phyloP scores from a whole-genome alignment of 92 coral and sea anemone species.

The Siderastrea siderea region DNA sequence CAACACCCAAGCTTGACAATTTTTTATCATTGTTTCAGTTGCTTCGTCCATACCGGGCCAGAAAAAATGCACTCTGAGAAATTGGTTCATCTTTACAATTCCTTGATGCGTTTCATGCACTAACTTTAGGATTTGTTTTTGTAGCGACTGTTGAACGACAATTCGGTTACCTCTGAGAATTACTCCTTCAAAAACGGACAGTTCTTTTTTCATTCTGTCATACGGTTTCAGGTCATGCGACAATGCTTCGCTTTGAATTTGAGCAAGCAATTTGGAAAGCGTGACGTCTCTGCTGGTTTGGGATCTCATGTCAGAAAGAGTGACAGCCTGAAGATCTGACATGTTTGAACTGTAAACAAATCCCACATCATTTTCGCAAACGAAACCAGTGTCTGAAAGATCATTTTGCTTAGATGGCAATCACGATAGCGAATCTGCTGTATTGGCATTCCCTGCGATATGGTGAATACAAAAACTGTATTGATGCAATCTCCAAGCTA shows the following conservation, averaged over 20 bases:
- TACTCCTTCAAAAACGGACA: constrained; percentile 56
- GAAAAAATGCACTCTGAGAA: constrained; percentile 47
- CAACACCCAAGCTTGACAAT: constrained; percentile 49
- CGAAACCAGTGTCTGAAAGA: constrained; percentile 1
- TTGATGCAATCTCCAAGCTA: neutral
- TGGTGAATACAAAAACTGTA: constrained; percentile 25
- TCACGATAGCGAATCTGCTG: constrained; percentile 18
- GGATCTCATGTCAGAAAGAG: constrained; percentile 34
- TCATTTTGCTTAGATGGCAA: neutral
- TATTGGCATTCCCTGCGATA: neutral
- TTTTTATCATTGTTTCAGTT: constrained; percentile 45
- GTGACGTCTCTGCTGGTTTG: constrained; percentile 21
- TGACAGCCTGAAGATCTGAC: constrained; percentile 34
- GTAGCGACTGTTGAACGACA: constrained; percentile 57
- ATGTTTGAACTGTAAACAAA: constrained; percentile 18
- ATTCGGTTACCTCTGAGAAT: constrained; percentile 59
- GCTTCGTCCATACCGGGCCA: constrained; percentile 73
- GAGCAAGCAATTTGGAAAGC: neutral
- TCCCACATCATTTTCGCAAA: constrained; percentile 41
- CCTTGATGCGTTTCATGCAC: constrained; percentile 67
- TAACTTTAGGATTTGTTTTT: constrained; percentile 43
- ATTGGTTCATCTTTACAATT: constrained; percentile 61
- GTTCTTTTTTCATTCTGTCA: neutral
- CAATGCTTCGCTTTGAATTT: constrained; percentile 19
- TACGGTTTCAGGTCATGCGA: neutral